Evolutionary conservation across 1,140 invertebrate species (phyloP).

Genomic region (Berghia stephanieae): DNA sequence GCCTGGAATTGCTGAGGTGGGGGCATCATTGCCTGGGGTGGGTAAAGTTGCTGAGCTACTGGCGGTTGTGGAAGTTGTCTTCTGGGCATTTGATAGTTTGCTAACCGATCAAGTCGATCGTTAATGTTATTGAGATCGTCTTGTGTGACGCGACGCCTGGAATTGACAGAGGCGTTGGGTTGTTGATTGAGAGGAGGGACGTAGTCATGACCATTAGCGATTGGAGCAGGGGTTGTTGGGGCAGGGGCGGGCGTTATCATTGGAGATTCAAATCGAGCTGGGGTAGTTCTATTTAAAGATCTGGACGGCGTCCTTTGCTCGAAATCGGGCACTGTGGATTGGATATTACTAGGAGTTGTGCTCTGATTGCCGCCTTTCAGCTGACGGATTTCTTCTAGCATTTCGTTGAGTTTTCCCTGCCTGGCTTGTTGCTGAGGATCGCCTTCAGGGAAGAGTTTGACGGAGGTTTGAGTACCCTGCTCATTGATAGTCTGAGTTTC

Average conservation of each 20-base stretch:
- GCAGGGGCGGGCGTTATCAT: slow-evolving; percentile 23
- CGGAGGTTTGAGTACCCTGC: slow-evolving; percentile 55
- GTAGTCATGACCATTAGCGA: slow-evolving; percentile 38
- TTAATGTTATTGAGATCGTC: slow-evolving; percentile 56
- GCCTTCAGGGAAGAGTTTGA: slow-evolving; percentile 52
- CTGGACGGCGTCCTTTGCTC: slow-evolving; percentile 37
- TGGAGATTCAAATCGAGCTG: slow-evolving; percentile 37
- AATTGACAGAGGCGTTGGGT: slow-evolving; percentile 35
- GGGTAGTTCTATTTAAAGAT: slow-evolving; percentile 37
- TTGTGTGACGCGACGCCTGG: slow-evolving; percentile 46
- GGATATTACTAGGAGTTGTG: slow-evolving; percentile 31
- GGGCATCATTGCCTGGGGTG: slow-evolving; percentile 16
- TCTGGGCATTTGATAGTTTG: slow-evolving; percentile 48
- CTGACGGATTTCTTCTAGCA: slow-evolving; percentile 54
- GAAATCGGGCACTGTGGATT: slow-evolving; percentile 34
- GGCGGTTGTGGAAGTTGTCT: slow-evolving; percentile 41
- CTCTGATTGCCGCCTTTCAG: slow-evolving; percentile 41
- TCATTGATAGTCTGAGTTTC: slow-evolving; percentile 51
- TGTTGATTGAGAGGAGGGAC: slow-evolving; percentile 33
- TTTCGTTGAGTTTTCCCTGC: slow-evolving; percentile 47
- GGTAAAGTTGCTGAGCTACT: too few species aligned
- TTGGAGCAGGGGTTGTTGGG: background rate
- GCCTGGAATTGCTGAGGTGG: slow-evolving; percentile 34
- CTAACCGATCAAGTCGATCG: slow-evolving; percentile 50
- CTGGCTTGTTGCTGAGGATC: slow-evolving; percentile 44